phyloP scores from a whole-genome alignment of 2,797 vertebrate genomes.

The Chaetodon trifasciatus region DNA sequence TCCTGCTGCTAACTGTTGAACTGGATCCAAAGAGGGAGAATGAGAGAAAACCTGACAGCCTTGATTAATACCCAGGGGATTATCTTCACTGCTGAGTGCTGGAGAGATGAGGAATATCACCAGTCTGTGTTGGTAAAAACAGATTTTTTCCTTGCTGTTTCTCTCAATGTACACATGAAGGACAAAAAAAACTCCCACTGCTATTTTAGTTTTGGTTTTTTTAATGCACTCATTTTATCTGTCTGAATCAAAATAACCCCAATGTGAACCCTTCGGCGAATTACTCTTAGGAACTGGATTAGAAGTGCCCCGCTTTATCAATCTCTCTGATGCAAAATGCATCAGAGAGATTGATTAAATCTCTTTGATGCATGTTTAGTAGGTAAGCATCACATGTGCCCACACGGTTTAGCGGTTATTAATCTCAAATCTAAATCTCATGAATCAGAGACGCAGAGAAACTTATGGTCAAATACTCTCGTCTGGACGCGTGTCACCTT shows the following conservation, averaged over 20 bases:
- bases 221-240: not conserved
- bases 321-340: slow-evolving; percentile 53
- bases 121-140: slow-evolving; percentile 1
- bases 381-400: slow-evolving; percentile 9
- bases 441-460: slow-evolving; percentile 39
- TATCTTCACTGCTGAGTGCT: slow-evolving; percentile 57
- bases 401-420: slow-evolving; percentile 45
- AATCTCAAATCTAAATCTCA: slow-evolving; percentile 58
- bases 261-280: slow-evolving; percentile 4
- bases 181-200: not conserved
- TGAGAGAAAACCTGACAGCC: slow-evolving; percentile 66
- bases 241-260: slow-evolving; percentile 24
- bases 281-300: slow-evolving; percentile 54
- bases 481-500: slow-evolving; percentile 16
- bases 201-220: not conserved
- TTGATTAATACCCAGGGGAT: slow-evolving; percentile 78
- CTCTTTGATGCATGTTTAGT: slow-evolving; percentile 47
- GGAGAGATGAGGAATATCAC: slow-evolving; percentile 26
- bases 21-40: slow-evolving; percentile 60
- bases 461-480: slow-evolving; percentile 17
- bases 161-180: not conserved
- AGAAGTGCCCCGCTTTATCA: slow-evolving; percentile 50
- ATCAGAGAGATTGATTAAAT: slow-evolving; percentile 63
- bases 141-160: slow-evolving; percentile 1
- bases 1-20: slow-evolving; percentile 65